Conservation (phyloP, 2,797 vertebrate genomes). For the Dermochelys coriacea region DNA sequence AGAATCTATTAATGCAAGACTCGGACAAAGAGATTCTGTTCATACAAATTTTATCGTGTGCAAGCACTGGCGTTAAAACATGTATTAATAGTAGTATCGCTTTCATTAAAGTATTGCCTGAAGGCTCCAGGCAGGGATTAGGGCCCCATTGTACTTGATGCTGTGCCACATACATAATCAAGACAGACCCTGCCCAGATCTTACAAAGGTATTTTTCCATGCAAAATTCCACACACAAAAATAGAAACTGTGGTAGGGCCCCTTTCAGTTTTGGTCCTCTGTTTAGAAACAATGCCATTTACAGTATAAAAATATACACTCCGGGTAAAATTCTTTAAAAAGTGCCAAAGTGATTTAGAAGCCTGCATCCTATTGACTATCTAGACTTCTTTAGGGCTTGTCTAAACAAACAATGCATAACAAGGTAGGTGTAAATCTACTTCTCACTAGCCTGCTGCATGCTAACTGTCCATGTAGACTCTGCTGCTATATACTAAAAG, state of each 20-base stretch:
- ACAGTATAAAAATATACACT: neutral
- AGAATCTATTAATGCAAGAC: neutral
- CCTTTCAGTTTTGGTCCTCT: neutral
- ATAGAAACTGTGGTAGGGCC: neutral
- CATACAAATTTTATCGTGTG: conserved; percentile 10
- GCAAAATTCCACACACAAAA: neutral
- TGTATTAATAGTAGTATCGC: neutral
- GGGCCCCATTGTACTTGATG: neutral
- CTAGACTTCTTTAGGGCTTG: too few relatives aligned
- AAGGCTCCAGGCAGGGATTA: neutral
- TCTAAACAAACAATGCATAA: too few relatives aligned
- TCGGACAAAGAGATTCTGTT: neutral
- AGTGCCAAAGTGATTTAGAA: neutral
- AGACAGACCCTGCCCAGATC: neutral
- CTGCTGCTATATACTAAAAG: too few relatives aligned
- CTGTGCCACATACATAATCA: neutral
- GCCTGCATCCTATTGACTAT: neutral
- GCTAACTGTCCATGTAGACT: too few relatives aligned
- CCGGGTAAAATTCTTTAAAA: neutral
- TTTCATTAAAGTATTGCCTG: neutral
- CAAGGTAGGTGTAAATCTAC: too few relatives aligned
- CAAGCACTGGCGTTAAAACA: neutral
- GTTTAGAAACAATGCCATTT: neutral
- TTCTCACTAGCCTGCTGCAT: too few relatives aligned
- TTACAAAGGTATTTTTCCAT: neutral